phyloP scores from a whole-genome alignment of 2,888 invertebrate species.

The Pachymerium ferrugineum region DNA sequence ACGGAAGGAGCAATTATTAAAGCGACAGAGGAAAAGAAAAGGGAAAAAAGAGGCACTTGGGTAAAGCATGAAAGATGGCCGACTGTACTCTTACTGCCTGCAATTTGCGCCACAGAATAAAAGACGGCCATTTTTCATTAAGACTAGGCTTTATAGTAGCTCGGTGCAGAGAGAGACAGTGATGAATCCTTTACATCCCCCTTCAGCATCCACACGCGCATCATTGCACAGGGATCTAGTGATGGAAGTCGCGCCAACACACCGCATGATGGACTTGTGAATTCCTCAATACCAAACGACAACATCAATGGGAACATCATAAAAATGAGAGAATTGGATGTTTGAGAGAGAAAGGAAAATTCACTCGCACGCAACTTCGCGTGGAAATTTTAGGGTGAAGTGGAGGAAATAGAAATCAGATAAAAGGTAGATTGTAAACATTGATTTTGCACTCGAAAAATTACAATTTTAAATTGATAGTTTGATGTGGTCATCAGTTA shows the following conservation, averaged over 20 bases:
- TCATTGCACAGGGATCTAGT: background rate
- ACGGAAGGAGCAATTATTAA: constrained; percentile 16
- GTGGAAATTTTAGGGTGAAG: too few relatives aligned
- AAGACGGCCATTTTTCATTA: constrained; percentile 22
- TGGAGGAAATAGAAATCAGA: too few relatives aligned
- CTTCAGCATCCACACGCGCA: background rate
- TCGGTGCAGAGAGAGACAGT: background rate
- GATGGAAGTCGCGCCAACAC: background rate
- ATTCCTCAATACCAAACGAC: background rate
- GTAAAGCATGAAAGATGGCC: constrained; percentile 12
- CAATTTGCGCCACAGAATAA: constrained; percentile 23
- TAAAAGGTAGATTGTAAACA: too few relatives aligned
- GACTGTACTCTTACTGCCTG: constrained; percentile 20
- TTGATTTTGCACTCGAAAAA: too few relatives aligned
- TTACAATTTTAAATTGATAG: too few relatives aligned
- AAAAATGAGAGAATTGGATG: too few relatives aligned
- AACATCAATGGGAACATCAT: background rate
- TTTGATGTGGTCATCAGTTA: too few relatives aligned
- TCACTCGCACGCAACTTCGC: too few relatives aligned
- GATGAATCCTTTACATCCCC: constrained; percentile 14
- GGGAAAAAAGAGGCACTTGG: background rate
- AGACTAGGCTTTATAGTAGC: background rate
- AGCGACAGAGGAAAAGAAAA: background rate
- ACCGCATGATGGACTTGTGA: background rate
- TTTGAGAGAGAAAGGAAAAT: too few relatives aligned